These are phyloP conservation scores for Conus ventricosus DNA, from an alignment of 1,140 invertebrate species.

Conservation along the genomic window DNA sequence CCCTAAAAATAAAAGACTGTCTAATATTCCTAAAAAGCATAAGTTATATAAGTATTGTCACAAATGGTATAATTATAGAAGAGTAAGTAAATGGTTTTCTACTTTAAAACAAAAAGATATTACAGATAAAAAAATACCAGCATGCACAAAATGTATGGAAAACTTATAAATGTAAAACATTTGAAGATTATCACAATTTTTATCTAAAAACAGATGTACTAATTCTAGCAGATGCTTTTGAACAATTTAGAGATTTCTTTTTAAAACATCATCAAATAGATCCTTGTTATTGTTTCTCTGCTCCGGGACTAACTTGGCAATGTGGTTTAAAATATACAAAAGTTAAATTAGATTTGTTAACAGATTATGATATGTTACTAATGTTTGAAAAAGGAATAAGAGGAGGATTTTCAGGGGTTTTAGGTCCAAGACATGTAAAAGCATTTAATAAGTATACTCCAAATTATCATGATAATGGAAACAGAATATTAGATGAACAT, in stretches of 20 bases:
- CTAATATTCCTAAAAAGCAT: too few relatives aligned
- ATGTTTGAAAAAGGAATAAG: slow-evolving; percentile 36
- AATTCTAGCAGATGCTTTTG: slow-evolving; percentile 71
- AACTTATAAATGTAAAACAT: slow-evolving; percentile 34
- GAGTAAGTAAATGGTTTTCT: slow-evolving; percentile 28
- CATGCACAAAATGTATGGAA: slow-evolving; percentile 40
- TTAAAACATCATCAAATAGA: slow-evolving; percentile 54
- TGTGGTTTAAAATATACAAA: slow-evolving; percentile 53
- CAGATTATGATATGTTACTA: slow-evolving; percentile 27
- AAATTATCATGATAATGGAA: slow-evolving; percentile 29
- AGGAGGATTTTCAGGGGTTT: slow-evolving; percentile 44
- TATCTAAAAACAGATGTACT: slow-evolving; percentile 38
- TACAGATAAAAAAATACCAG: slow-evolving; percentile 34
- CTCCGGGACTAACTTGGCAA: slow-evolving; percentile 60
- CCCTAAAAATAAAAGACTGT: too few relatives aligned
- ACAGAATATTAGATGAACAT: slow-evolving; percentile 26
- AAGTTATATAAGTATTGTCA: too few relatives aligned
- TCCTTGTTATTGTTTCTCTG: slow-evolving; percentile 57
- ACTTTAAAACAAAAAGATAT: slow-evolving; percentile 34
- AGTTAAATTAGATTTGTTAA: slow-evolving; percentile 54
- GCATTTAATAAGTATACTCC: slow-evolving; percentile 32
- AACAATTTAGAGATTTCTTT: slow-evolving; percentile 70
- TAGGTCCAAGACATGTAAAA: slow-evolving; percentile 34
- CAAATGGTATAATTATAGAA: too few relatives aligned
- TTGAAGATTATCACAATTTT: slow-evolving; percentile 44